Conservation (phyloP, 1,140 invertebrate species). For the Lepidurus packardi region DNA sequence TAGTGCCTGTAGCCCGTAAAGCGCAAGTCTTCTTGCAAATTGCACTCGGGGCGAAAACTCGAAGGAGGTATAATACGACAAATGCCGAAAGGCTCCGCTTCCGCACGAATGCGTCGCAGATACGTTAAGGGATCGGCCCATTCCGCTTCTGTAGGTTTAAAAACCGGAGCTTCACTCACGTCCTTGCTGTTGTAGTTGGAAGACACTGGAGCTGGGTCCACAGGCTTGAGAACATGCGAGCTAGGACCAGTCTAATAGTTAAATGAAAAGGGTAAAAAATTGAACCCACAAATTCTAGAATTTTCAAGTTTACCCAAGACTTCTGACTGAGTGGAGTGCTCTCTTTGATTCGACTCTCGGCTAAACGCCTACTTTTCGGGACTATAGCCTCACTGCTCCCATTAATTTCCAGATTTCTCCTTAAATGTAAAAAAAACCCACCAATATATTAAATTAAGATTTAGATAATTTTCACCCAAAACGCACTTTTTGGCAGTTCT, state of each 20-base stretch:
- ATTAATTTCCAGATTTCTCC: background rate
- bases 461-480: background rate
- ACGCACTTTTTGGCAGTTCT: background rate
- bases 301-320: background rate
- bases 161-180: slow-evolving; percentile 73
- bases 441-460: too few species aligned
- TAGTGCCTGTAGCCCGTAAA: slow-evolving; percentile 90
- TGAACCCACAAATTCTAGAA: too few species aligned
- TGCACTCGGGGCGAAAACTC: slow-evolving; percentile 81
- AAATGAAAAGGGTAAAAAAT: background rate
- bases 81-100: slow-evolving; percentile 76
- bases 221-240: background rate
- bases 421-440: background rate
- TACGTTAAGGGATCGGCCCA: slow-evolving; percentile 86
- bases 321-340: background rate
- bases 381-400: background rate
- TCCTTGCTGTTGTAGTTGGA: slow-evolving; percentile 36
- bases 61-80: slow-evolving; percentile 82
- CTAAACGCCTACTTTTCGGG: background rate
- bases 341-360: background rate
- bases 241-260: background rate
- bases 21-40: slow-evolving; percentile 73
- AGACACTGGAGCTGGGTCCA: background rate
- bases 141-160: slow-evolving; percentile 74
- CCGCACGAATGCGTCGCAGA: slow-evolving; percentile 72